Base-by-base conservation (phyloP, 2,888 invertebrate species). In the Lysandra coridon region DNA sequence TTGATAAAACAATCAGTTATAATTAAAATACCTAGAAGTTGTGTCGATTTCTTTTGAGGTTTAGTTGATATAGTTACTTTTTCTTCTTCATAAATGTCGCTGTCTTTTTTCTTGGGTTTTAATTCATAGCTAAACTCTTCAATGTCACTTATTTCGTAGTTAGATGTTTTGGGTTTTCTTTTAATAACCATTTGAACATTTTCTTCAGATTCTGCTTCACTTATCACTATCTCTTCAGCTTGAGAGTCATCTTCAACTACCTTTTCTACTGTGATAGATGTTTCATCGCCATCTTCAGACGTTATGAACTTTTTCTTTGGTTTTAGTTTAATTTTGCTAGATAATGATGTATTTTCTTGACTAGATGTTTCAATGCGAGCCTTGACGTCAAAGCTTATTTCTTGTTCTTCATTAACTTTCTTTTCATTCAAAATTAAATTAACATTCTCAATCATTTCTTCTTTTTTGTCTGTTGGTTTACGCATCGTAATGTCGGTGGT, bases 351-450 rank as follows among this genome's bases (percentile, higher is more conserved):
- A 86, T 97, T 96, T 93, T 97, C 97, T 87, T 96, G 96, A 77
- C 96, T 96, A 84, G 96, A 96, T 79, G 90, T 90, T 57, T 92
- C 91, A 44, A 84, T 84, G 83, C 88, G 88, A 23, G 91, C 87
- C 84, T 92, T 95, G 0, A 95, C 84, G 80, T 95, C 93, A 85
- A 91, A 95, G 81, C 85, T 88, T 53, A 95, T 91, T 88, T 93
- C 97, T 95, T 96, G 96, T 82, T 96, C 95, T 86, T 96, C 96
- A 73, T 96, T 95, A 78, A 95, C 95, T 83, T 96, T 95, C 80
- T 96, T 95, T 83, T 96, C 95, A 90, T 96, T 97, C 84, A 97
- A 94, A 87, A 96, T 97, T 79, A 98, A 90, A 80, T 96, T 97
- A 37, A 97, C 90, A 80, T 95, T 94, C 86, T 96, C 93, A 80